Base-by-base conservation (phyloP, 2,113 vertebrate species). In the Micromys minutus region DNA sequence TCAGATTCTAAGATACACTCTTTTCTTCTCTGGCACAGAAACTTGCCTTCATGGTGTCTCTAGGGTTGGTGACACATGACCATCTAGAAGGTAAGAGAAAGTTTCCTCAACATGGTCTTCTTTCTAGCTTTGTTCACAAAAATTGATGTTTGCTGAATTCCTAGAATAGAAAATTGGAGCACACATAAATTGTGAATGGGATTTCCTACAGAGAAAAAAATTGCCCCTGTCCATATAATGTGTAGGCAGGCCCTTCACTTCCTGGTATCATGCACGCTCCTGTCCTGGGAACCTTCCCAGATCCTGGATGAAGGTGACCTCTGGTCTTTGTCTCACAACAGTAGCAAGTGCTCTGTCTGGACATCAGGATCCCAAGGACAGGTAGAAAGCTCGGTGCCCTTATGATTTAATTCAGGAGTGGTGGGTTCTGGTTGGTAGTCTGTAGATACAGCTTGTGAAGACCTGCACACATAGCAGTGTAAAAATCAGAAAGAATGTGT, bases 31-130 rank as follows among this genome's bases (percentile, higher is more conserved):
- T 75, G 91, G 83, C 90, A 94, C 97, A 99, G 99, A 99, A 99
- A 99, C 99, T 99, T 98, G 99, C 99, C 98, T 99, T 99, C 98
- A 99, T 99, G 99, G 99, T 99, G 97, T 99, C 99, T 96, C 98
- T 99, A 93, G 99, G 99, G 80, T 98, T 99, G 75, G 99, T 99
- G 76, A 99, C 99, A 98, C 99, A 99, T 36, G 99, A 99, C 98
- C 99, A 99, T 98, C 97, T 99, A 97, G 99, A 99, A 99, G 99
- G 99, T 99, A 98, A 98, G 98, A 93, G 94, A 97, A 98, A 74
- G 87, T 1, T 83, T 83, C 93, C 87, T 63, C 24, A 39, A 31
- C 7, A 24, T 61, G 72, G 11, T 83, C 67, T 87, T 89, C 47
- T 57, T 87, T 65, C 76, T 92, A 61, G 29, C 77, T 84, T 97